Percentiles rank a stretch among this genome's conserved stretches.
Conservation (phyloP, 1,140 invertebrate species). For the Atta texana region DNA sequence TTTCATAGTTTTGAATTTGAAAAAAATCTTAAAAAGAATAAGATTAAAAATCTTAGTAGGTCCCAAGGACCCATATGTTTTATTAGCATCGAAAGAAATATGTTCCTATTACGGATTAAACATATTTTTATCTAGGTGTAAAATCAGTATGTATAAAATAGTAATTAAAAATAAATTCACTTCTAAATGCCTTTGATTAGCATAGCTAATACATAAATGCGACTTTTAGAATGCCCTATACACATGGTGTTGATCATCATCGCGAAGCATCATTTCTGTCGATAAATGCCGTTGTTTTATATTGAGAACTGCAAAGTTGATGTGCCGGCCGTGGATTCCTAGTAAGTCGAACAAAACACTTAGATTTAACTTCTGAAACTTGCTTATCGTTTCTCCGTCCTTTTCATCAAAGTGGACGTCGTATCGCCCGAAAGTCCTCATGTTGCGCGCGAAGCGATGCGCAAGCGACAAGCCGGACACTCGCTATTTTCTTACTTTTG, state of each 20-base stretch:
- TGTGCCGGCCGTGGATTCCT: neutral
- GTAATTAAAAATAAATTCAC: neutral
- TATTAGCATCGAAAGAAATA: too few species aligned
- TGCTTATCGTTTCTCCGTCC: slow-evolving; percentile 80
- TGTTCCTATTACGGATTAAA: too few species aligned
- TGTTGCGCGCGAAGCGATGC: slow-evolving; percentile 18
- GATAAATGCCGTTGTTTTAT: slow-evolving; percentile 24
- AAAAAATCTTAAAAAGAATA: too few species aligned
- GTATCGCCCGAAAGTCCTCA: slow-evolving; percentile 50
- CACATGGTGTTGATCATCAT: neutral
- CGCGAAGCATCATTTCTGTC: neutral
- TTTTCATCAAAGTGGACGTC: slow-evolving; percentile 68
- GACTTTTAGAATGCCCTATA: slow-evolving; percentile 41
- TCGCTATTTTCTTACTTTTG: slow-evolving; percentile 81
- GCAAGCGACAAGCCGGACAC: slow-evolving; percentile 62
- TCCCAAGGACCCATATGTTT: too few species aligned
- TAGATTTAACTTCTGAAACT: slow-evolving; percentile 68
- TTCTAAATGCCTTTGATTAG: neutral
- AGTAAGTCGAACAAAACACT: slow-evolving; percentile 24
- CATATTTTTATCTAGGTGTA: neutral
- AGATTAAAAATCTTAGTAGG: too few species aligned
- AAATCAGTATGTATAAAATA: neutral
- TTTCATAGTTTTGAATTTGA: too few species aligned
- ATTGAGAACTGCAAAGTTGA: slow-evolving; percentile 9
- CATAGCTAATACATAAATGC: neutral